Evolutionary conservation across 2,888 invertebrate genomes (phyloP).

Genomic region (Carcina quercana): DNA sequence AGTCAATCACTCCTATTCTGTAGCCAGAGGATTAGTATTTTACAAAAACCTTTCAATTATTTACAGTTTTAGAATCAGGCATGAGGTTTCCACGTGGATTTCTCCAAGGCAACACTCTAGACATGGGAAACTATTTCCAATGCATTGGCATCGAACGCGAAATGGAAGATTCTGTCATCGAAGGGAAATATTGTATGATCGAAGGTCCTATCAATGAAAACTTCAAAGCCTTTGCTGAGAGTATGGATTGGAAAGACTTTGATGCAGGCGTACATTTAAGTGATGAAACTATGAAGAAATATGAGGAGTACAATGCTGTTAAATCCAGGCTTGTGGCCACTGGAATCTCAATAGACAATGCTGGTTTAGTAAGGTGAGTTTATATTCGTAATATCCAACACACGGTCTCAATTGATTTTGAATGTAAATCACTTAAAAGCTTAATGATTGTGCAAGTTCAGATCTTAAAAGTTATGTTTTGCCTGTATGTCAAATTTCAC

Average conservation of each 20-base stretch:
- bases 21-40: not conserved
- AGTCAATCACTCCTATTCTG: too few species aligned
- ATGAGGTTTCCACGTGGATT: slow-evolving; percentile 31
- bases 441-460: not conserved
- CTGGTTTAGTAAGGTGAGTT: too few species aligned
- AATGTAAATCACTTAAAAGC: not conserved
- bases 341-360: too few species aligned
- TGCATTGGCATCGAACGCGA: slow-evolving; percentile 28
- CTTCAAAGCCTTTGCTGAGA: not conserved
- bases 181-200: slow-evolving; percentile 51
- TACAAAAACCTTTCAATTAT: not conserved
- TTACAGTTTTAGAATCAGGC: slow-evolving; percentile 31
- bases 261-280: not conserved
- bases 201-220: not conserved
- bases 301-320: not conserved
- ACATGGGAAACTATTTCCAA: slow-evolving; percentile 37
- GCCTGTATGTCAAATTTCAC: too few species aligned
- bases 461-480: not conserved
- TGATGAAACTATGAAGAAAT: not conserved
- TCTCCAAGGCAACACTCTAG: slow-evolving; percentile 22
- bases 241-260: not conserved
- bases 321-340: not conserved
- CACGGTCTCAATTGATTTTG: not conserved
- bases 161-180: slow-evolving; percentile 26
- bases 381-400: not conserved